Base-by-base conservation (phyloP, 1,140 invertebrate species). In the Dryas iulia region DNA sequence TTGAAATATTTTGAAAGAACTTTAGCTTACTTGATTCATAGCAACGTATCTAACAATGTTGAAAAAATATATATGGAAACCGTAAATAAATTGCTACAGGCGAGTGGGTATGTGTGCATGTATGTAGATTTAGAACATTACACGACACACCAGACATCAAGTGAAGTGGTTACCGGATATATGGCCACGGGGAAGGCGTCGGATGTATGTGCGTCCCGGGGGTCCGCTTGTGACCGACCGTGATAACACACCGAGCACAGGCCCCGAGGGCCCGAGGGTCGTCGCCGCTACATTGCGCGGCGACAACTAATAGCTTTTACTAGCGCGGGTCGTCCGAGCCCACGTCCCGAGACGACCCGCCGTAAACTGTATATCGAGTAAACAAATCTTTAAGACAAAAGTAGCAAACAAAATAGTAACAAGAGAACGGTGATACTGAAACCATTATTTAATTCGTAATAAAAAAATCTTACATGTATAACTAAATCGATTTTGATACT, bases 221-320 rank as follows among this genome's bases (percentile, higher is more conserved):
- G 57, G 57, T 18, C 4, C n/a, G 26, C 12, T 53, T 53, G 52
- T 11, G 21, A n/a, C n/a, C 14, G 57, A 18, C 57, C 14, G 57
- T 12, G 57, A 59, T 53, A 53, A 18, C 25, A 21, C 57, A 21
- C n/a, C 21, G 28, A 21, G 57, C 0, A 4, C 18, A 21, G 6
- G 21, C 1, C 2, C 24, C 18, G 26, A 28, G 33, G 5, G n/a
- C 33, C 12, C n/a, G 12, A 35, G 59, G 39, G 24, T 24, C 1
- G 25, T 14, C 18, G 8, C 18, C 28, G 57, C 57, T 10, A 23
- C 14, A 14, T n/a, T n/a, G 30, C n/a, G 57, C 12, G 56, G 24
- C 57, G 57, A 59, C 57, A 33, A 59, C 57, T 59, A 59, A 59
- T 33, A 59, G 12, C 57, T 59, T 31, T 23, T 4, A 31, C n/a